Conservation (phyloP, 2,113 vertebrate genomes). For the Corvus cornix region DNA sequence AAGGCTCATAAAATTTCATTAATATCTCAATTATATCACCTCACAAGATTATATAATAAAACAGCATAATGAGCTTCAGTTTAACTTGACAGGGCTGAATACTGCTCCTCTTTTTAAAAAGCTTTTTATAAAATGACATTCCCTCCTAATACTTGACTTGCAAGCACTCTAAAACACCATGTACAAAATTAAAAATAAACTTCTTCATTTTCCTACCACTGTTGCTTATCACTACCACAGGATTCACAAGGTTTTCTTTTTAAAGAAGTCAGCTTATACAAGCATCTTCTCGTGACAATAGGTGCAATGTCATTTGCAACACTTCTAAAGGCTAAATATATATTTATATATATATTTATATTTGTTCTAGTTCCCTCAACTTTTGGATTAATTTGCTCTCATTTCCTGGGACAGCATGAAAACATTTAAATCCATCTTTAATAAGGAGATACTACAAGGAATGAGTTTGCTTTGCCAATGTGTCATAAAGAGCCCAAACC, state of each 20-base stretch:
- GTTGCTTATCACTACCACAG: neutral
- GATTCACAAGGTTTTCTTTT: constrained; percentile 7
- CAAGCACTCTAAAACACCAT: constrained; percentile 26
- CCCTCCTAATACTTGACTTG: constrained; percentile 31
- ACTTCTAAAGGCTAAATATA: neutral
- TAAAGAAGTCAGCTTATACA: constrained; percentile 6
- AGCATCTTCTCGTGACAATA: neutral
- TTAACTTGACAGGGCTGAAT: constrained; percentile 35
- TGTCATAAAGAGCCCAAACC: neutral
- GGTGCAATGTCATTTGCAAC: neutral
- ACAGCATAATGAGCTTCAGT: constrained; percentile 34
- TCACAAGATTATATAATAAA: constrained; percentile 29
- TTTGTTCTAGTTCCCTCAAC: neutral
- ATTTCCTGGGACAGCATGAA: neutral
- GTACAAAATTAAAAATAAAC: constrained; percentile 56
- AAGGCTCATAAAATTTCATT: neutral
- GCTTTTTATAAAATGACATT: constrained; percentile 45
- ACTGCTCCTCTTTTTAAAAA: constrained; percentile 18
- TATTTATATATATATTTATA: neutral
- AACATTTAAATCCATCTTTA: neutral
- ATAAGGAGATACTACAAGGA: neutral
- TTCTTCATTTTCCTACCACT: constrained; percentile 4
- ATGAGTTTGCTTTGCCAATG: neutral
- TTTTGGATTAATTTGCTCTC: neutral
- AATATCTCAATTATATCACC: constrained; percentile 40